Percentiles rank a stretch among this genome's conserved stretches.
Evolutionary conservation across 2,797 vertebrate species (phyloP).

Genomic region (Odontamblyopus rebecca): DNA sequence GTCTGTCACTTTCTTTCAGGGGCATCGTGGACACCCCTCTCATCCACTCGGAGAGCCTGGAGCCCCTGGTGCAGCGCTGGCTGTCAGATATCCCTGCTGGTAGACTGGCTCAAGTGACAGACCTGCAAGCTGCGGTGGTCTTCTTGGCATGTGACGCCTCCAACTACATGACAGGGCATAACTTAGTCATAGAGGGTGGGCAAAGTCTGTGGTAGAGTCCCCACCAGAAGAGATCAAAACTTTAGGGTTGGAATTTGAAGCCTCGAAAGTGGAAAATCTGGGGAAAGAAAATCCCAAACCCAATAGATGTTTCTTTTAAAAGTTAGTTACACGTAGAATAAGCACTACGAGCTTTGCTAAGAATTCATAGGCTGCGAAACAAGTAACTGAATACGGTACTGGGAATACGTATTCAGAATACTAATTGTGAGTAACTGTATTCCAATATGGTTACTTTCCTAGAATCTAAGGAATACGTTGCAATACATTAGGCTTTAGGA

Average conservation of each 20-base stretch:
- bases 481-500: too few species aligned
- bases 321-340: too few species aligned
- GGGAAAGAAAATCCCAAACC: not conserved
- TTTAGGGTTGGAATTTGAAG: slow-evolving; percentile 12
- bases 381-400: too few species aligned
- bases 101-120: slow-evolving; percentile 85
- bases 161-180: slow-evolving; percentile 89
- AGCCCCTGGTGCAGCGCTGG: slow-evolving; percentile 83
- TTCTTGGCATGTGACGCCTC: slow-evolving; percentile 87
- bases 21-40: slow-evolving; percentile 87
- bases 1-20: slow-evolving; percentile 70
- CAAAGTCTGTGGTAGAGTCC: slow-evolving; percentile 84
- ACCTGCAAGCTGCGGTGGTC: slow-evolving; percentile 87
- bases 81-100: slow-evolving; percentile 85
- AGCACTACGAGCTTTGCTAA: too few species aligned
- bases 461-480: too few species aligned
- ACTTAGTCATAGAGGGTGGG: slow-evolving; percentile 90
- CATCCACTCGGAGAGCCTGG: slow-evolving; percentile 83
- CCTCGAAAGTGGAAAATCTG: not conserved
- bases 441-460: too few species aligned
- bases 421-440: too few species aligned
- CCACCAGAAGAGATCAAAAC: slow-evolving; percentile 54
- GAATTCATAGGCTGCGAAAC: too few species aligned
- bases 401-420: too few species aligned
- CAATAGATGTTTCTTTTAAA: not conserved